These are phyloP conservation scores for Enhydra lutris DNA, from an alignment of 2,113 vertebrate species.

Conservation along the genomic window DNA sequence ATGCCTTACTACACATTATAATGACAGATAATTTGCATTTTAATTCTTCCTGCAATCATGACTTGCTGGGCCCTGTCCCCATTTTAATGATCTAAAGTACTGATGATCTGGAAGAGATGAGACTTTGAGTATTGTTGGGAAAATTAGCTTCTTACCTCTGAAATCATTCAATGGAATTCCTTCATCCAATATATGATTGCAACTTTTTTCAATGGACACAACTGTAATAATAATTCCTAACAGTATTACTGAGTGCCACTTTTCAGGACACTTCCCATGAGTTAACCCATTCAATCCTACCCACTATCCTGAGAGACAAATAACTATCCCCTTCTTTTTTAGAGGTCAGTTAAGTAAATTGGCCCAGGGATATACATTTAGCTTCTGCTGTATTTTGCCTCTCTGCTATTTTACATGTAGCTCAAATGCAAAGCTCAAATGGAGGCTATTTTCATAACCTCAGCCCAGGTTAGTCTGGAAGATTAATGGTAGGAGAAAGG, in stretches of 20 bases:
- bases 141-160: neutral
- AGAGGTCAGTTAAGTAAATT: neutral
- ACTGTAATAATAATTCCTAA: neutral
- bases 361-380: neutral
- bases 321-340: neutral
- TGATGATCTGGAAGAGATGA: neutral
- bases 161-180: neutral
- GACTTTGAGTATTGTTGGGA: neutral
- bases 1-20: neutral
- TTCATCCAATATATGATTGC: neutral
- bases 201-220: neutral
- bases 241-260: neutral
- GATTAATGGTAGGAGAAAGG: neutral
- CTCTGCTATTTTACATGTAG: neutral
- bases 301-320: neutral
- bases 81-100: neutral
- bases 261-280: neutral
- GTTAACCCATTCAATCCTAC: neutral
- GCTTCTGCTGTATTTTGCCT: neutral
- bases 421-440: neutral
- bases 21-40: neutral
- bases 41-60: neutral
- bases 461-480: neutral
- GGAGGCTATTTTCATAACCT: neutral
- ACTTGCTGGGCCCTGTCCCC: neutral